Conservation (phyloP, 2,888 invertebrate species). For the Pseudococcus viburni region DNA sequence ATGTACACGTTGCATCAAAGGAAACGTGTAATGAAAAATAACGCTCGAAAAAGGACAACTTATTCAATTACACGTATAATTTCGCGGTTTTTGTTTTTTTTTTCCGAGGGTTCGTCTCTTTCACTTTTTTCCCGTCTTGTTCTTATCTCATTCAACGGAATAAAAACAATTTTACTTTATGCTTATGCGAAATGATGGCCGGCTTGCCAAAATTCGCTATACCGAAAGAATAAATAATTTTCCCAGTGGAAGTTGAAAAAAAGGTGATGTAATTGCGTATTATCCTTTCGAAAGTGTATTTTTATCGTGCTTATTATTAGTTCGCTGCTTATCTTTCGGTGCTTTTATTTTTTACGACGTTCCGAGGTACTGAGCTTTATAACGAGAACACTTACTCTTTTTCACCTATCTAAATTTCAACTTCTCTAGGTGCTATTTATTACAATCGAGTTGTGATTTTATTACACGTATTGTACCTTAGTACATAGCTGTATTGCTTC, state of each 20-base stretch:
- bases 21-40: conserved; percentile 3
- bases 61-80: conserved; percentile 5
- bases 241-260: not conserved
- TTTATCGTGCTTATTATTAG: not conserved
- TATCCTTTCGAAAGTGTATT: conserved; percentile 4
- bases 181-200: not conserved
- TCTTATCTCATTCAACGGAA: not conserved
- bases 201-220: not conserved
- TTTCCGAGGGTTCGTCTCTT: not conserved
- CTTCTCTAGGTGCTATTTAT: not conserved
- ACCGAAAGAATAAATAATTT: conserved; percentile 5
- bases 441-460: not conserved
- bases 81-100: not conserved
- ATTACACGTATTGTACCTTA: not conserved
- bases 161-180: not conserved
- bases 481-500: too few species aligned
- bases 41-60: not conserved
- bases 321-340: not conserved
- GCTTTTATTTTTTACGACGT: not conserved
- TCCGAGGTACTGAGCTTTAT: not conserved
- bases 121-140: not conserved
- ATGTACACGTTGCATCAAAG: conserved; percentile 9
- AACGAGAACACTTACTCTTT: too few species aligned
- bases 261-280: conserved; percentile 13
- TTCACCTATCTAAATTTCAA: not conserved